These are phyloP conservation scores for cattle (Bos taurus) DNA, from an alignment of 2,113 vertebrate species.

Conservation along the genomic window DNA sequence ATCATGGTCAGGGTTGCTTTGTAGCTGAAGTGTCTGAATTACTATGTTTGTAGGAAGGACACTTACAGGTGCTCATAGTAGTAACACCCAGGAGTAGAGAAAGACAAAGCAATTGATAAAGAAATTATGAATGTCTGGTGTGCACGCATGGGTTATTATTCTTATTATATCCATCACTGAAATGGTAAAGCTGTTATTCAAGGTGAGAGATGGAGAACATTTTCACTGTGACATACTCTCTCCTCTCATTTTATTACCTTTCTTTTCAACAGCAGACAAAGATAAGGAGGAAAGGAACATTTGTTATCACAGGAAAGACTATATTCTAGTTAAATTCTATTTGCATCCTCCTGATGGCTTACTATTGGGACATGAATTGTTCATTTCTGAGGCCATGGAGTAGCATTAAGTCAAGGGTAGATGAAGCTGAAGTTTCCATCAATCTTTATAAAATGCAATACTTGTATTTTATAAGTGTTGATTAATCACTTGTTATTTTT, in stretches of 20 bases:
- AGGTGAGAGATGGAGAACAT: slow-evolving; percentile 37
- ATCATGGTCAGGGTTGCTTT: background rate
- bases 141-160: slow-evolving; percentile 30
- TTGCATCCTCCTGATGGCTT: slow-evolving; percentile 34
- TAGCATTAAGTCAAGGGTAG: slow-evolving; percentile 55
- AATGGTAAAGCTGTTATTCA: slow-evolving; percentile 59
- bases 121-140: slow-evolving; percentile 25
- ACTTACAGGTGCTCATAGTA: background rate
- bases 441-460: background rate
- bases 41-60: background rate
- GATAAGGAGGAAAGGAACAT: background rate
- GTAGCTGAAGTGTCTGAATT: background rate
- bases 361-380: background rate
- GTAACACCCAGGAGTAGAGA: background rate
- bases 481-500: slow-evolving; percentile 34
- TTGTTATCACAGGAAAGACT: background rate
- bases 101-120: background rate
- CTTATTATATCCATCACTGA: slow-evolving; percentile 36
- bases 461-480: slow-evolving; percentile 34
- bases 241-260: slow-evolving; percentile 52
- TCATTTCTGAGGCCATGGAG: background rate
- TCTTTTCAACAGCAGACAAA: slow-evolving; percentile 47
- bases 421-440: slow-evolving; percentile 29
- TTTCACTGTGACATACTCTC: slow-evolving; percentile 51
- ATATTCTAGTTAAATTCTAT: background rate